phyloP scores from a whole-genome alignment of 2,888 invertebrate genomes.

The Tenodera sinensis region DNA sequence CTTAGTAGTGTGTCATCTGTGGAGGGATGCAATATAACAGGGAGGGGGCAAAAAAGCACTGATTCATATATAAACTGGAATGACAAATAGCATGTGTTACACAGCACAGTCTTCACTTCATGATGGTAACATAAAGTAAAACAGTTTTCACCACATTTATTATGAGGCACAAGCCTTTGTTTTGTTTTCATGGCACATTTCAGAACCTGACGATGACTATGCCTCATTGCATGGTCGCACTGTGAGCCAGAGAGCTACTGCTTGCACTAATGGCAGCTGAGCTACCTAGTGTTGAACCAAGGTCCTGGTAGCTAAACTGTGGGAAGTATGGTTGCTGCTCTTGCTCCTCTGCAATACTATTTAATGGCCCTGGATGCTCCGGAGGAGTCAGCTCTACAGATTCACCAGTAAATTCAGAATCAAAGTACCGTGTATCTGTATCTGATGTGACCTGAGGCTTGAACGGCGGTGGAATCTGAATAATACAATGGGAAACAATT shows the following conservation, averaged over 20 bases:
- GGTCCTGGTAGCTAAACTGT: slow-evolving; percentile 80
- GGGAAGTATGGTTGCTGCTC: slow-evolving; percentile 58
- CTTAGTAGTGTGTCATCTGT: not conserved
- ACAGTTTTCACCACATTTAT: not conserved
- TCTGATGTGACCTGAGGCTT: slow-evolving; percentile 92
- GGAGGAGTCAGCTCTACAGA: slow-evolving; percentile 95
- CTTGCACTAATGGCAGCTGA: slow-evolving; percentile 46
- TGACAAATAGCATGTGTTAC: not conserved
- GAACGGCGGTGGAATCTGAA: slow-evolving; percentile 85
- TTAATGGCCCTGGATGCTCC: slow-evolving; percentile 60
- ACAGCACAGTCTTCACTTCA: not conserved
- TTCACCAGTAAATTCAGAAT: slow-evolving; percentile 96
- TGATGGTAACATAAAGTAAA: not conserved
- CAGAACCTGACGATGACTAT: not conserved
- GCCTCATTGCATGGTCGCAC: slow-evolving; percentile 12
- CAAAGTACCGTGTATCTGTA: slow-evolving; percentile 96
- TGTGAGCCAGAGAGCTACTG: slow-evolving; percentile 13
- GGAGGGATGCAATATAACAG: not conserved
- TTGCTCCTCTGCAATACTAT: slow-evolving; percentile 59
- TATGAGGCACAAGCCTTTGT: not conserved
- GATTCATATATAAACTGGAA: not conserved
- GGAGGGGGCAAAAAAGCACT: not conserved
- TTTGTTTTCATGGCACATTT: not conserved
- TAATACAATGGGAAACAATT: slow-evolving; percentile 22
- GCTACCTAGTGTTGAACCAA: slow-evolving; percentile 62